Percentiles rank a stretch among this genome's conserved stretches.
These are phyloP conservation scores for Pachycephala philippinensis DNA, from an alignment of 2,113 vertebrate species.

Conservation along the genomic window DNA sequence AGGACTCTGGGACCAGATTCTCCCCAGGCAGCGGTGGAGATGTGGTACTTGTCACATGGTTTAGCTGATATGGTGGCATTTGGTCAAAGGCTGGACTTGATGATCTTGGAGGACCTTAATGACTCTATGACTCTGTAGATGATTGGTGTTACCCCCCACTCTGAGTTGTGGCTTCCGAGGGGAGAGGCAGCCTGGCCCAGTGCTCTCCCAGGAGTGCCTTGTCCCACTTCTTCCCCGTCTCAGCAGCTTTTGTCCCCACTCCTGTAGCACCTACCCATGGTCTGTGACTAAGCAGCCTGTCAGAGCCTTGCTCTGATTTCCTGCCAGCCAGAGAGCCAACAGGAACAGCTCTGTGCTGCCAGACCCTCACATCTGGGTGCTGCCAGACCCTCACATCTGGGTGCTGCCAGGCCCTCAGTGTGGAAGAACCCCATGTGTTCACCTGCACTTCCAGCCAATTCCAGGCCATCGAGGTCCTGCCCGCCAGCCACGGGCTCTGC, in stretches of 20 bases:
- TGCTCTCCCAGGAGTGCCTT: neutral
- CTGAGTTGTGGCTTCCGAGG: rapidly evolving
- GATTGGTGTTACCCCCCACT: neutral
- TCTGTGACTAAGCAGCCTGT: neutral
- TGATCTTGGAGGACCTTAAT: neutral
- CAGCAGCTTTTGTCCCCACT: neutral
- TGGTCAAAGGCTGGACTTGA: neutral
- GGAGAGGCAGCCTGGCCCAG: neutral
- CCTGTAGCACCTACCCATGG: neutral
- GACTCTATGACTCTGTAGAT: rapidly evolving
- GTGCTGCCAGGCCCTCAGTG: neutral
- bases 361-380: neutral
- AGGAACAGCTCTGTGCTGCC: neutral
- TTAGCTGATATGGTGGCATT: neutral
- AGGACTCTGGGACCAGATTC: neutral
- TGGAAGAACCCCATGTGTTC: neutral
- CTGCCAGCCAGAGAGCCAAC: neutral
- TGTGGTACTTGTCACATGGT: neutral
- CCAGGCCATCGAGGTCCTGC: neutral
- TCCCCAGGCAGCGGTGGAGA: neutral
- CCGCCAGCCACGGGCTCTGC: rapidly evolving
- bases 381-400: neutral
- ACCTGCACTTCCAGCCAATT: neutral
- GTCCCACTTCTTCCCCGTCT: neutral
- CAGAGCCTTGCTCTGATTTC: neutral